These are phyloP conservation scores for Amphimallon solstitiale DNA, from an alignment of 2,888 invertebrate species.

Conservation along the genomic window DNA sequence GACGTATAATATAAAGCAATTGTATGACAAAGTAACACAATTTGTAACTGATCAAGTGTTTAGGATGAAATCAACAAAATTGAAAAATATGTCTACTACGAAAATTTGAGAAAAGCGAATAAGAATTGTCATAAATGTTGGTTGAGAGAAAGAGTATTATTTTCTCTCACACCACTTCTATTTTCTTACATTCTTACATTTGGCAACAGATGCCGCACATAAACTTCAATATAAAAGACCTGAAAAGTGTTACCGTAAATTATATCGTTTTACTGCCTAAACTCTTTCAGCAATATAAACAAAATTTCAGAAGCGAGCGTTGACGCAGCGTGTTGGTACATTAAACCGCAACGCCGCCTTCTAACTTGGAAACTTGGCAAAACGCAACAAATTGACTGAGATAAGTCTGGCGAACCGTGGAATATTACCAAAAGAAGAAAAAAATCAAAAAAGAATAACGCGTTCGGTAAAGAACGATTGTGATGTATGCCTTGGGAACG, in stretches of 20 bases:
- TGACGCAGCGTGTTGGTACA: not conserved
- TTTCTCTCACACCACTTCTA: not conserved
- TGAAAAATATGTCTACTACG: no score
- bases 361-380: conserved; percentile 17
- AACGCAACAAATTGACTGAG: conserved; percentile 39
- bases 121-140: no score
- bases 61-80: no score
- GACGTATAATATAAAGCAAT: no score
- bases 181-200: not conserved
- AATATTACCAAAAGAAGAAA: conserved; percentile 36
- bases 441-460: conserved; percentile 51
- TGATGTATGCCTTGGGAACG: conserved; percentile 50
- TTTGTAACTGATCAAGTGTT: no score
- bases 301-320: not conserved
- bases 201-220: conserved; percentile 13
- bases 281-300: conserved; percentile 2
- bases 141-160: no score
- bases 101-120: no score
- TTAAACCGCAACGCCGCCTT: conserved; percentile 6
- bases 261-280: conserved; percentile 12
- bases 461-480: conserved; percentile 51
- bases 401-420: conserved; percentile 36
- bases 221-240: conserved; percentile 1
- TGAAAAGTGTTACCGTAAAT: conserved; percentile 14
- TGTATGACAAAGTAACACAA: no score